A percentile compares a stretch with the other conserved stretches of the same genome.
These are phyloP conservation scores for Eustalomyia histrio DNA, from an alignment of 2,888 invertebrate genomes.

Conservation along the genomic window DNA sequence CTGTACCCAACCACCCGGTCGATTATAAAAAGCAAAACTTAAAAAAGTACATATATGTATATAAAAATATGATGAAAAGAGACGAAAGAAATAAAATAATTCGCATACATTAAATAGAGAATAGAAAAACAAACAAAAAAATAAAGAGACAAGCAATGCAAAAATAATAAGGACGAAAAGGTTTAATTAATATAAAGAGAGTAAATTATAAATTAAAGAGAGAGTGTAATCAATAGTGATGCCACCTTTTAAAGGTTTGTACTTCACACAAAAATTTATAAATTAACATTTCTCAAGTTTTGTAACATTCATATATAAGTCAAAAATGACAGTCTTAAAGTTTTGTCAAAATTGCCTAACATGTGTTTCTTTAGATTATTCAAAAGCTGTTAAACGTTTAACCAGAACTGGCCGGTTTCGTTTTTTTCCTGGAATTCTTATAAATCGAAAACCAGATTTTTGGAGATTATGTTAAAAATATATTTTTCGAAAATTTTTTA, in stretches of 20 bases:
- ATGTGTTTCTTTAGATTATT: too few species aligned
- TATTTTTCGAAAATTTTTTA: too few species aligned
- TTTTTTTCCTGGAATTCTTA: too few species aligned
- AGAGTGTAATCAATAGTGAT: background rate
- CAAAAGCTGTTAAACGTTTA: too few species aligned
- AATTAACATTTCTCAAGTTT: too few species aligned
- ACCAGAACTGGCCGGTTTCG: too few species aligned
- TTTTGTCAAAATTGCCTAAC: too few species aligned
- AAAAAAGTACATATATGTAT: conserved; percentile 15
- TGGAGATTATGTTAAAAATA: too few species aligned
- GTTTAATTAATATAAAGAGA: background rate
- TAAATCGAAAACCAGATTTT: too few species aligned
- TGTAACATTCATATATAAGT: too few species aligned
- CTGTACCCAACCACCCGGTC: conserved; percentile 65
- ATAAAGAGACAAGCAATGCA: background rate
- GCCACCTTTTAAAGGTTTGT: background rate
- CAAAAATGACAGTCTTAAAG: too few species aligned
- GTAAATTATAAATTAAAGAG: background rate
- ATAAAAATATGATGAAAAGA: background rate
- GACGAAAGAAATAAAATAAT: conserved; percentile 41
- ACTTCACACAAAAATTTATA: too few species aligned
- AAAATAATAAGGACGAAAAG: background rate
- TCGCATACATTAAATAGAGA: conserved; percentile 36
- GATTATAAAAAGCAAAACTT: conserved; percentile 14
- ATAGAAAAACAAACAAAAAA: background rate